Base-by-base conservation (phyloP, 1,140 invertebrate species). In the Drosophila gunungcola region DNA sequence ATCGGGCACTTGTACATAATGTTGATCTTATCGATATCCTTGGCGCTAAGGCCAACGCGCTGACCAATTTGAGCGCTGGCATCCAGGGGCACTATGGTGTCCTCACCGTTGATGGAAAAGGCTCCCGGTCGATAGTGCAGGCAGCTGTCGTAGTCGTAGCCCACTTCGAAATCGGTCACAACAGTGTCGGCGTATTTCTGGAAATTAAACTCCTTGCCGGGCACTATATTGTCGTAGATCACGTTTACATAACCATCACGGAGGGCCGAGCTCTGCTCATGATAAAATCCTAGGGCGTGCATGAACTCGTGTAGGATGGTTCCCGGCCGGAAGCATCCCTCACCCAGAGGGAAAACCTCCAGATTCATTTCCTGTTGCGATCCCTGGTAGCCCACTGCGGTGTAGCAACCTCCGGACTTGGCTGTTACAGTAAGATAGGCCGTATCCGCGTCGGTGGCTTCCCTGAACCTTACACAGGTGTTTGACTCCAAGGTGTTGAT, bases 71-170 rank as follows among this genome's bases (percentile, higher is more conserved):
- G 21, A 0, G 74, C 89, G 1, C 13, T 69, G 0, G 42, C 0
- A 34, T 92, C 83, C 6, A 88, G 25, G 0, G 95, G 93, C 6
- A 94, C 89, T 48, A 97, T 96, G 1, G 96, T 97, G 0, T 94
- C 93, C 73, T 94, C 84, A 4, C 96, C 95, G 81, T 97, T 97
- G 16, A 82, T 92, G 1, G 95, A 95, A 91, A 97, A 97, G 3
- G 96, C 96, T 21, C 92, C 94, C 0, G 94, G 92, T 0, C 95
- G 95, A 88, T 97, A 97, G 91, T 97, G 97, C 94, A 97, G 94
- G 16, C 97, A 95, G 67, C 96, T 97, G 0, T 92, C 84, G 73
- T 95, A 96, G 89, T 96, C 95, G 67, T 96, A 96, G 6, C 83
- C 80, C 54, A 94, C 68, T 11, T 93, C 93, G 52, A 93, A 94